Evolutionary conservation across 37 sponge, comb jelly and placozoan genomes (phyloP).

Genomic region (Tethya wilhelma): DNA sequence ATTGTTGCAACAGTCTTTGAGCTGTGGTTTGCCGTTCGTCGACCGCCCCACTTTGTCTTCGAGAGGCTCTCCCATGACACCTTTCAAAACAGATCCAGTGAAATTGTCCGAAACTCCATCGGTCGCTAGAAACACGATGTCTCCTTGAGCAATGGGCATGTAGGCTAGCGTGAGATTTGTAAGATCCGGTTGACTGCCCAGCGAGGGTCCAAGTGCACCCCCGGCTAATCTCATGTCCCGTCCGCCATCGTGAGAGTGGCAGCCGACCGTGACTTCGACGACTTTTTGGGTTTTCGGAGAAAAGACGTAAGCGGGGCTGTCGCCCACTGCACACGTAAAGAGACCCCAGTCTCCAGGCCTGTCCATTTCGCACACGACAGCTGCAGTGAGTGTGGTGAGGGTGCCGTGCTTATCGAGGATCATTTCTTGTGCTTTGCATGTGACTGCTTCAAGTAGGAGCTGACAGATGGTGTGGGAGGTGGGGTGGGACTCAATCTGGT

Average conservation of each 20-base stretch:
- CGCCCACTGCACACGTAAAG: conserved; percentile 78
- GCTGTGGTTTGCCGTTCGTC: neutral
- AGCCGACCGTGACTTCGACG: conserved; percentile 58
- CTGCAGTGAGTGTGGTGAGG: conserved; percentile 83
- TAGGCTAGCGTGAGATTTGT: conserved; percentile 67
- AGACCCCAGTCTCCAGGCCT: conserved; percentile 68
- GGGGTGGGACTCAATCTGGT: neutral
- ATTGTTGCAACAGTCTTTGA: conserved; percentile 38
- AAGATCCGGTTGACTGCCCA: conserved; percentile 78
- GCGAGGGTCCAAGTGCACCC: conserved; percentile 79
- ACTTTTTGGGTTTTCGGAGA: conserved; percentile 55
- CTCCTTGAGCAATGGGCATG: conserved; percentile 57
- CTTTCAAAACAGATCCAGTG: conserved; percentile 43
- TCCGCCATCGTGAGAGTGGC: conserved; percentile 42
- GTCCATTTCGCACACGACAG: conserved; percentile 71
- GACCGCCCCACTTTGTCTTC: neutral
- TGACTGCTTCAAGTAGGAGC: conserved; percentile 52
- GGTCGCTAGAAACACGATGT: conserved; percentile 72
- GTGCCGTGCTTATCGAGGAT: conserved; percentile 82
- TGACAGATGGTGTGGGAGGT: conserved; percentile 32
- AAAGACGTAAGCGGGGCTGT: conserved; percentile 85
- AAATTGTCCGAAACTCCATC: conserved; percentile 92
- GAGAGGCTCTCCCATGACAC: neutral
- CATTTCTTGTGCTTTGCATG: conserved; percentile 69
- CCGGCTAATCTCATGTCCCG: conserved; percentile 68